Evolutionary conservation across 2,113 vertebrate genomes (phyloP).

Genomic region (Lampris megalopsis): DNA sequence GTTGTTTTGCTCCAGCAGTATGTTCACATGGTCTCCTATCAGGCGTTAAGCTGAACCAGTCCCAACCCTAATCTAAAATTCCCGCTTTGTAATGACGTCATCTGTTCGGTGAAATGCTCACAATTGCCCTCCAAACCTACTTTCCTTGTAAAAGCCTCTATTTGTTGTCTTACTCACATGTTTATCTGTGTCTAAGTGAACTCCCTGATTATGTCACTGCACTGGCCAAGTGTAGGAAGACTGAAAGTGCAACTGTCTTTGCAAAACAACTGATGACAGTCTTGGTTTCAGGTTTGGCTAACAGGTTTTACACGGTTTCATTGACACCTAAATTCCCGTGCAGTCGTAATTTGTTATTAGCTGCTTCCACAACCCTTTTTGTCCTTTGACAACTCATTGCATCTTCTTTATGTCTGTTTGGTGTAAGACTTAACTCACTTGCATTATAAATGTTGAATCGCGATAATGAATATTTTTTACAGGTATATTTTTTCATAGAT

Average conservation of each 20-base stretch:
- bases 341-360: too few species aligned
- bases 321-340: constrained; percentile 6
- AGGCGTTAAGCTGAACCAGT: constrained; percentile 54
- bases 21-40: constrained; percentile 20
- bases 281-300: constrained; percentile 23
- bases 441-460: too few species aligned
- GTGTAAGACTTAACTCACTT: too few species aligned
- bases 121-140: constrained; percentile 3
- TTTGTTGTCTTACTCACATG: constrained; percentile 26
- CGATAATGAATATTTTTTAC: too few species aligned
- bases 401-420: too few species aligned
- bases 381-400: too few species aligned
- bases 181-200: constrained; percentile 13
- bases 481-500: too few species aligned
- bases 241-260: constrained; percentile 12
- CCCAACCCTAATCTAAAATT: constrained; percentile 43
- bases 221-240: background rate
- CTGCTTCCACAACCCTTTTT: too few species aligned
- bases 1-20: constrained; percentile 20
- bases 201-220: background rate
- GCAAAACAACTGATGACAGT: constrained; percentile 32
- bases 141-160: constrained; percentile 13
- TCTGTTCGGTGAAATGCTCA: background rate
- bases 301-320: constrained; percentile 25
- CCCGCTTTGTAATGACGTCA: constrained; percentile 22